Evolutionary conservation across 2,888 invertebrate genomes (phyloP).

Genomic region (Chymomyza caudatula): DNA sequence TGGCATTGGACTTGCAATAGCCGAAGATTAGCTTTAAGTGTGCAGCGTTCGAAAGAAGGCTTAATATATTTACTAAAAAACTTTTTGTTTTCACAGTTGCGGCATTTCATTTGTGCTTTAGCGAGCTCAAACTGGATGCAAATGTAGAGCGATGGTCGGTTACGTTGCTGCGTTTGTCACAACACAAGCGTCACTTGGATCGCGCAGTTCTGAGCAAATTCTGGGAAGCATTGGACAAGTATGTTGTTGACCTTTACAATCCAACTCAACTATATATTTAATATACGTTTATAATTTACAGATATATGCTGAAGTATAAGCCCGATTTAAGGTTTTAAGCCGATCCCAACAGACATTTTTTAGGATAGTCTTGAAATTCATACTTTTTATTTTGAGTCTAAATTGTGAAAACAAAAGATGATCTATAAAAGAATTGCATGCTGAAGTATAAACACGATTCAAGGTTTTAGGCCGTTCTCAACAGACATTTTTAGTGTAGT

Average conservation of each 20-base stretch:
- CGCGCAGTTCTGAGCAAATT: slow-evolving; percentile 96
- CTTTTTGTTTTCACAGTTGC: slow-evolving; percentile 82
- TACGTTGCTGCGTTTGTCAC: slow-evolving; percentile 92
- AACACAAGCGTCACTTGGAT: slow-evolving; percentile 97
- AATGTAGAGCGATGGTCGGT: slow-evolving; percentile 99
- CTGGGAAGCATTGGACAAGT: slow-evolving; percentile 98
- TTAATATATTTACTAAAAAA: background rate
- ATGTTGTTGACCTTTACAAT: slow-evolving; percentile 66
- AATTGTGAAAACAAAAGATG: background rate
- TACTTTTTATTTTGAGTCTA: background rate
- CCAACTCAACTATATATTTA: background rate
- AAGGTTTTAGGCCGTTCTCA: background rate
- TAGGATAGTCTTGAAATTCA: background rate
- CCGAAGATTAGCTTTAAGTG: too few relatives aligned
- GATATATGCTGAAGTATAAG: slow-evolving; percentile 78
- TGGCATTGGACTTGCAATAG: too few relatives aligned
- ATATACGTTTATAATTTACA: slow-evolving; percentile 41
- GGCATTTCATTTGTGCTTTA: slow-evolving; percentile 97
- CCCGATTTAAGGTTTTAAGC: slow-evolving; percentile 75
- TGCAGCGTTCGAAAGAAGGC: too few relatives aligned
- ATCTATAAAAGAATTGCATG: too few relatives aligned
- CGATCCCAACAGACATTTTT: background rate
- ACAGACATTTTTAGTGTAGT: background rate
- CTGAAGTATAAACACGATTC: too few relatives aligned
- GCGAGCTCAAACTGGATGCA: slow-evolving; percentile 95